A percentile compares a stretch with the other conserved stretches of the same genome.
phyloP scores from a whole-genome alignment of 1,140 invertebrate genomes.

The Vanessa atalanta region DNA sequence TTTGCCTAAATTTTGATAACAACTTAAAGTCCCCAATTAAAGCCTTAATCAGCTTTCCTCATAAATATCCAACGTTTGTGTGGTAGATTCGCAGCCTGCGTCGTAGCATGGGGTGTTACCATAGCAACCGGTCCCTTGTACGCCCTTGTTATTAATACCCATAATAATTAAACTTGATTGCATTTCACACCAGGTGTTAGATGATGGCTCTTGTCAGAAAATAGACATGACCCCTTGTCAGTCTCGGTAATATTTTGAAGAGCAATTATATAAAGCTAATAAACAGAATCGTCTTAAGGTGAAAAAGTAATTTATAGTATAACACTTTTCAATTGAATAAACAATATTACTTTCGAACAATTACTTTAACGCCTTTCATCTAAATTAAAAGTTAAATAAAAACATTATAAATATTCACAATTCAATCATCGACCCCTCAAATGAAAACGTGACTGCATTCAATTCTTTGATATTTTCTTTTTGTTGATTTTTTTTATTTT shows the following conservation, averaged over 20 bases:
- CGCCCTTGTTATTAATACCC: conserved; percentile 80
- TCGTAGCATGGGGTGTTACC: conserved; percentile 64
- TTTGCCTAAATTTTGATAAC: conserved; percentile 23
- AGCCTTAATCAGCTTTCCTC: conserved; percentile 70
- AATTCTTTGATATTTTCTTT: conserved; percentile 48
- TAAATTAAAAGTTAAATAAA: conserved; percentile 9
- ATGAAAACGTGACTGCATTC: conserved; percentile 55
- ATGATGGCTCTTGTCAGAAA: conserved; percentile 71
- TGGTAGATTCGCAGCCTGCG: conserved; percentile 66
- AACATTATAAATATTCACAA: conserved; percentile 9
- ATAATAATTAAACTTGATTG: conserved; percentile 80
- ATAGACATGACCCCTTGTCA: conserved; percentile 51
- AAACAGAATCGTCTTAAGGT: conserved; percentile 18
- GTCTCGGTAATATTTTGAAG: conserved; percentile 42
- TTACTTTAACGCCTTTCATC: neutral
- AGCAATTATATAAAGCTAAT: conserved; percentile 40
- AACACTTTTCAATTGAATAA: neutral
- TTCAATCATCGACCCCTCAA: conserved; percentile 34
- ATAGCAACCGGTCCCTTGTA: conserved; percentile 71
- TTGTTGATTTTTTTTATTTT: conserved; percentile 61
- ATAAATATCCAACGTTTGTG: conserved; percentile 72
- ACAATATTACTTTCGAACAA: neutral
- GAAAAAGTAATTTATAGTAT: neutral
- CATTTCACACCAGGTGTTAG: conserved; percentile 79
- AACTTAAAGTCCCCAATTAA: conserved; percentile 50